These are phyloP conservation scores for Drosophila orena DNA, from an alignment of 1,140 invertebrate species.

Conservation along the genomic window DNA sequence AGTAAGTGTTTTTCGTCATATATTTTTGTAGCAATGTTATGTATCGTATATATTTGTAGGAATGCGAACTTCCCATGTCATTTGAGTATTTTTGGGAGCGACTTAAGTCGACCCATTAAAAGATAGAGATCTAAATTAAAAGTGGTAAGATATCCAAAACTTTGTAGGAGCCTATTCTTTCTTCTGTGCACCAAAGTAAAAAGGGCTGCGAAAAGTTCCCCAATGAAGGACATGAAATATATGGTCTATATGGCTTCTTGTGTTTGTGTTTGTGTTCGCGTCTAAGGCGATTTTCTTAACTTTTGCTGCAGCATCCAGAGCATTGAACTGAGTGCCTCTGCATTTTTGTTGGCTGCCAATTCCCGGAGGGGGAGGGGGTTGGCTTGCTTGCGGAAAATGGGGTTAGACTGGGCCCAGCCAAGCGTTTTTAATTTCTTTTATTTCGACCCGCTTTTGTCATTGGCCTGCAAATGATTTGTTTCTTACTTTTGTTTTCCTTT, in stretches of 20 bases:
- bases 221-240: constrained; percentile 67
- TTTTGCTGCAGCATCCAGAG: constrained; percentile 61
- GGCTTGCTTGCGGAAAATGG: neutral
- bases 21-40: neutral
- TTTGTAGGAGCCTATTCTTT: neutral
- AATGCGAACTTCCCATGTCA: neutral
- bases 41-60: neutral
- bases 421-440: constrained; percentile 78
- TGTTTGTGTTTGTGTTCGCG: constrained; percentile 39
- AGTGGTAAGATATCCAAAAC: constrained; percentile 1
- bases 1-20: no score
- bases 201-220: constrained; percentile 62
- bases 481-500: constrained; percentile 68
- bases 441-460: constrained; percentile 53
- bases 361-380: constrained; percentile 33
- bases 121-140: neutral
- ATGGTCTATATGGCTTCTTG: constrained; percentile 35
- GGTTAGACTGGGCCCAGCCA: constrained; percentile 31
- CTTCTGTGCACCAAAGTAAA: constrained; percentile 36
- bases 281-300: constrained; percentile 75
- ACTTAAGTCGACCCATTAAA: neutral
- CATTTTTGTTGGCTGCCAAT: constrained; percentile 68
- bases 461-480: constrained; percentile 71
- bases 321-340: constrained; percentile 63
- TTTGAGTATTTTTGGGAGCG: no score